A percentile compares a stretch with the other conserved stretches of the same genome.
Conservation (phyloP, 2,888 invertebrate species). For the Notodonta ziczac region DNA sequence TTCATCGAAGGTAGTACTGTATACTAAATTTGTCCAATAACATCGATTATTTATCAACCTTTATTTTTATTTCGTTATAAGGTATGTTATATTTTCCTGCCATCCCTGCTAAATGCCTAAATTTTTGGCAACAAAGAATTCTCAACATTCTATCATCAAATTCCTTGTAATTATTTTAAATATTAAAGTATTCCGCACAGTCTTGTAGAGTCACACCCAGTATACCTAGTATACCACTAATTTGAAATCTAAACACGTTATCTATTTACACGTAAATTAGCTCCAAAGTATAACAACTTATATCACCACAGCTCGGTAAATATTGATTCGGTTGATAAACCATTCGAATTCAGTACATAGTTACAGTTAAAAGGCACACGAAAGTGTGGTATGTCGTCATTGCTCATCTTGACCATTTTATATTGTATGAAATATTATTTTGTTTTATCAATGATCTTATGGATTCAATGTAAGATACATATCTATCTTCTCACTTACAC, state of each 20-base stretch:
- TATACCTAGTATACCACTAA: not conserved
- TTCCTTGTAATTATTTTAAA: too few species aligned
- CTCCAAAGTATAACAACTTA: not conserved
- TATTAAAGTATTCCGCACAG: not conserved
- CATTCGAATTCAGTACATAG: not conserved
- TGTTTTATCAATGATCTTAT: not conserved
- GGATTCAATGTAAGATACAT: not conserved
- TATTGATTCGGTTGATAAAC: conserved; percentile 2
- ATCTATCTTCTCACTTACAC: too few species aligned
- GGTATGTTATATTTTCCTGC: too few species aligned
- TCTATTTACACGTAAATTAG: conserved; percentile 4
- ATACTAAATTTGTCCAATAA: too few species aligned
- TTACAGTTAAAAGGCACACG: not conserved
- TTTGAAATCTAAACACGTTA: not conserved
- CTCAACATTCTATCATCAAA: too few species aligned
- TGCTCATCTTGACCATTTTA: not conserved
- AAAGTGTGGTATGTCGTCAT: not conserved
- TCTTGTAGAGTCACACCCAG: not conserved
- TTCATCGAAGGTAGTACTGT: too few species aligned
- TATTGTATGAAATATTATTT: not conserved
- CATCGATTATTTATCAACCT: too few species aligned
- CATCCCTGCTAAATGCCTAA: too few species aligned
- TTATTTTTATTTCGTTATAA: too few species aligned
- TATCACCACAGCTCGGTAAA: not conserved
- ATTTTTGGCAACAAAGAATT: too few species aligned